Evolutionary conservation across 1,140 invertebrate species (phyloP).

Genomic region (Lamellibrachia luymesi): DNA sequence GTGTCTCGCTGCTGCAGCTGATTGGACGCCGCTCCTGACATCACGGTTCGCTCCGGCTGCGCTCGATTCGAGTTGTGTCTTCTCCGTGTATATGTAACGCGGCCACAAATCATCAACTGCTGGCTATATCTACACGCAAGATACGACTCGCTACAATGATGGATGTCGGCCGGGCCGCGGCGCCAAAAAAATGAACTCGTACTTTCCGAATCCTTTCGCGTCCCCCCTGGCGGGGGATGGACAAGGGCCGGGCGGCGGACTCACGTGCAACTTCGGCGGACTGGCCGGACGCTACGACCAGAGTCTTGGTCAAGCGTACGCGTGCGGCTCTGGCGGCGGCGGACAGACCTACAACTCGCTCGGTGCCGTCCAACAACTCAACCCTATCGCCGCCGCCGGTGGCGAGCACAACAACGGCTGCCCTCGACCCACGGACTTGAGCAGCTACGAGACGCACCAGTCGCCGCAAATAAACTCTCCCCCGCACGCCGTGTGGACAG

Average conservation of each 20-base stretch:
- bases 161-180: background rate
- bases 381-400: constrained; percentile 3
- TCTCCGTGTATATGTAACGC: background rate
- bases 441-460: background rate
- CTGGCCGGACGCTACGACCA: background rate
- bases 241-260: background rate
- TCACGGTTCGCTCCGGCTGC: constrained; percentile 6
- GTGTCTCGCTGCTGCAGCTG: background rate
- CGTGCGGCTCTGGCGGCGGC: background rate
- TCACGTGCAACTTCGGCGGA: constrained; percentile 9
- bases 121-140: background rate
- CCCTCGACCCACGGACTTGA: background rate
- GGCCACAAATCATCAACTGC: background rate
- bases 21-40: constrained; percentile 9
- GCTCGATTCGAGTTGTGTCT: background rate
- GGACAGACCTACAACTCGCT: background rate
- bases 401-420: constrained; percentile 1
- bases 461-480: constrained; percentile 3
- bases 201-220: constrained; percentile 17
- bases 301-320: constrained; percentile 3
- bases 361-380: background rate
- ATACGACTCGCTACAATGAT: background rate
- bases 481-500: constrained; percentile 9
- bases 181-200: constrained; percentile 14
- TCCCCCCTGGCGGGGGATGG: constrained; percentile 5